Percentiles rank a stretch among this genome's conserved stretches.
Evolutionary conservation across 2,113 vertebrate genomes (phyloP).

Genomic region (Forbesichthys agassizii): DNA sequence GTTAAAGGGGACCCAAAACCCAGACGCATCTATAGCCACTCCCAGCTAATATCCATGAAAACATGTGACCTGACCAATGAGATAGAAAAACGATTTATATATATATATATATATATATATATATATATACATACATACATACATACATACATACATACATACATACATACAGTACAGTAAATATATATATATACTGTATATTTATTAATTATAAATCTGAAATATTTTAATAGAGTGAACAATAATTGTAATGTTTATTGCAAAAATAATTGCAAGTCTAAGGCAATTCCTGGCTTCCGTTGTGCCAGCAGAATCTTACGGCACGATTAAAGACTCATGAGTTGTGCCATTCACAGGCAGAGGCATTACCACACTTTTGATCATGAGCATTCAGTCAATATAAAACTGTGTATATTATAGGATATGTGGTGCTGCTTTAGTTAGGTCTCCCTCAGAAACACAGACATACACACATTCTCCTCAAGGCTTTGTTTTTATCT

Average conservation of each 20-base stretch:
- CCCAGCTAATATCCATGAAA: constrained; percentile 22
- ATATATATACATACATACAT: too few relatives aligned
- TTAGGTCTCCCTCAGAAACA: constrained; percentile 34
- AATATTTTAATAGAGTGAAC: background rate
- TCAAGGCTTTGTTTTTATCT: constrained; percentile 56
- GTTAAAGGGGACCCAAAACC: constrained; percentile 66
- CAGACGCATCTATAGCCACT: constrained; percentile 60
- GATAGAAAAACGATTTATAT: too few relatives aligned
- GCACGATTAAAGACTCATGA: constrained; percentile 7
- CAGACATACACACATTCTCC: constrained; percentile 32
- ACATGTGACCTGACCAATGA: constrained; percentile 1
- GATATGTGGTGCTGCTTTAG: constrained; percentile 31
- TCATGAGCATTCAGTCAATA: constrained; percentile 16
- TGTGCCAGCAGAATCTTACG: constrained; percentile 14
- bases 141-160: too few relatives aligned
- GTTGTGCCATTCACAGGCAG: constrained; percentile 1
- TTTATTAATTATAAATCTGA: background rate
- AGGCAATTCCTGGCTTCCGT: background rate
- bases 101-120: too few relatives aligned
- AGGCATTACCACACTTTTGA: constrained; percentile 20
- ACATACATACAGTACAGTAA: too few relatives aligned
- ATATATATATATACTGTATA: too few relatives aligned
- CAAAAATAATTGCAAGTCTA: background rate
- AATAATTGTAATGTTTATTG: background rate
- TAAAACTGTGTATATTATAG: constrained; percentile 8